Evolutionary conservation across 2,888 invertebrate genomes (phyloP), one percentile per base, ranked within the genome.

Genomic region (Chydorus sphaericus): DNA sequence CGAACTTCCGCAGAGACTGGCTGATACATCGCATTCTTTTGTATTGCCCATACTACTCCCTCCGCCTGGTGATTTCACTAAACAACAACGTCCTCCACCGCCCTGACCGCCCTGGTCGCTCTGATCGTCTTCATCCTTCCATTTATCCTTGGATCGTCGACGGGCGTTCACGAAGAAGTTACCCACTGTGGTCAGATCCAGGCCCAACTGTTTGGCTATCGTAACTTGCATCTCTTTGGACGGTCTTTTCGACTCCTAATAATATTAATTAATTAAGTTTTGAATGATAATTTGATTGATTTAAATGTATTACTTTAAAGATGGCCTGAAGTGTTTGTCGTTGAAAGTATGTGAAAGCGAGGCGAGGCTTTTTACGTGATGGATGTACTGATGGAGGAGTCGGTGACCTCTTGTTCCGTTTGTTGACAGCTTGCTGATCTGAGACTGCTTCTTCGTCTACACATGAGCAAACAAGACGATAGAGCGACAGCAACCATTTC

Each of bases 81-180:
- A 31, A 23, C 55, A 48, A n/a, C n/a, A n/a, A n/a, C n/a, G n/a
- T n/a, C n/a, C n/a, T n/a, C n/a, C n/a, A n/a, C n/a, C n/a, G n/a
- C n/a, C n/a, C n/a, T n/a, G n/a, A n/a, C n/a, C n/a, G n/a, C n/a
- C n/a, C n/a, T n/a, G n/a, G n/a, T n/a, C n/a, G n/a, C n/a, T n/a
- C n/a, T n/a, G n/a, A n/a, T n/a, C n/a, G 49, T 85, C 90, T 66
- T 93, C 92, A 68, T 94, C 94, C 71, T 90, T 87, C 94, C 96
- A 97, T 68, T 96, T 97, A 73, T 97, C 97, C 88, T 89, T 89
- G 3, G 89, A 89, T 62, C 98, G 81, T 64, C 98, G 80, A 59
- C 97, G 79, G n/a, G 98, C 98, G 73, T 98, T 98, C 98, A 99
- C 98, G 76, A 99, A 98, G 79, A 98, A 98, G 72, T 98, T 98